Base-by-base conservation (phyloP, 2,888 invertebrate genomes). In the Microctonus brassicae region DNA sequence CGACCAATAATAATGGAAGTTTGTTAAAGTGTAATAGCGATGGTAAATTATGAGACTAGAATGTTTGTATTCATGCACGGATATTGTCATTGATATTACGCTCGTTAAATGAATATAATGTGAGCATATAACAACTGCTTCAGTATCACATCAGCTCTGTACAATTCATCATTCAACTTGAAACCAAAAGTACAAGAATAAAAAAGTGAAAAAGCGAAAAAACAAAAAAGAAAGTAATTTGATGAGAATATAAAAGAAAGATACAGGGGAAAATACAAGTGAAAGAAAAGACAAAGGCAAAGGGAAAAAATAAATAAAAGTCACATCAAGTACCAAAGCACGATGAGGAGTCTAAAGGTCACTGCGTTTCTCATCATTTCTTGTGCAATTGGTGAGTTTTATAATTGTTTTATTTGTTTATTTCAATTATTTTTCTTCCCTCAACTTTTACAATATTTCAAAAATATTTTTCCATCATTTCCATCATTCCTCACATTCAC, bases 381-480 rank as follows among this genome's bases (percentile, higher is more conserved):
- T 77, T 83, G 78, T 77, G 78, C 78, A 68, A 77, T 84, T 77
- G 85, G 85, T 85, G 80, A 85, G 85, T 85, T 73, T 55, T 70
- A 67, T 69, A 65, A 58, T 62, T 61, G 29, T 5, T 17, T 29
- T 58, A 29, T 58, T n/a, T 17, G 29, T 58, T 17, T 42, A n/a
- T 42, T 13, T 47, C 24, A 3, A 3, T 26, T 34, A 3, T 24
- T 53, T 55, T 36, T 53, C 36, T 20, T 26, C 13, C 13, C 9
- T 29, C 17, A 20, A 47, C 17, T 47, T 9, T 47, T 47, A 36
- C n/a, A 39, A 47, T 47, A 20, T 26, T 47, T 5, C 13, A 55
- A 66, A 17, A 34, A 29, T 29, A 29, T 29, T 29, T 7, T 29
- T 29, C 29, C 3, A 29, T 29, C 7, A 29, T 29, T 29, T 29